Evolutionary conservation across 2,113 vertebrate species (phyloP).

Genomic region (Brachyhypopomus gauderio): DNA sequence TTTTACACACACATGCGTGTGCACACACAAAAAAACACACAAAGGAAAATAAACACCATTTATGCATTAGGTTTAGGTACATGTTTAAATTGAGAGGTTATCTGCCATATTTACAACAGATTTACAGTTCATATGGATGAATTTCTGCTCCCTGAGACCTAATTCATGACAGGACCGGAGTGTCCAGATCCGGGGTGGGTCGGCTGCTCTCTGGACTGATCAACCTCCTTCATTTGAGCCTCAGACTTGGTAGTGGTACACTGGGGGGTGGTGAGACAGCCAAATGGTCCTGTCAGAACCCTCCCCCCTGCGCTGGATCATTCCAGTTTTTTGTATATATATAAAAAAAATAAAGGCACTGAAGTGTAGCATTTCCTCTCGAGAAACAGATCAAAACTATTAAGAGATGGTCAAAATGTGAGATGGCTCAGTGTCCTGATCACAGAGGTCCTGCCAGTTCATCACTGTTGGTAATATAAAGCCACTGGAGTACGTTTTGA

Average conservation of each 20-base stretch:
- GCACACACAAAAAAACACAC: neutral
- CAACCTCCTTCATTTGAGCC: slow-evolving; percentile 10
- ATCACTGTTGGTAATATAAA: neutral
- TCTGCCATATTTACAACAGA: slow-evolving; percentile 62
- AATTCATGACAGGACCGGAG: slow-evolving; percentile 30
- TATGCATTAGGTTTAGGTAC: slow-evolving; percentile 51
- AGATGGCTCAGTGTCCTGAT: neutral
- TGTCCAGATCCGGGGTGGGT: neutral
- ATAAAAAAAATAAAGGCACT: neutral
- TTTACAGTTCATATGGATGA: slow-evolving; percentile 56
- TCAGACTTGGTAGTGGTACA: neutral
- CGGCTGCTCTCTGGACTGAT: no score
- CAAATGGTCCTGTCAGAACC: neutral
- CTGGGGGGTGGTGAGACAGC: no score
- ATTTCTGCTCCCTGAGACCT: slow-evolving; percentile 66
- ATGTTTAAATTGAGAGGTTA: slow-evolving; percentile 21
- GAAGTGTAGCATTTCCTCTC: slow-evolving; percentile 23
- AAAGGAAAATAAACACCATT: neutral
- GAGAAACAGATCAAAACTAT: no score
- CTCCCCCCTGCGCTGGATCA: neutral
- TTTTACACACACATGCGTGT: no score
- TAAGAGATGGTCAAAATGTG: no score
- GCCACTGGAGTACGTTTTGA: neutral
- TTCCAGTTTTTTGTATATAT: neutral
- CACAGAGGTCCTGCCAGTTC: neutral